Evolutionary conservation across 2,888 invertebrate genomes (phyloP), one percentile per base, ranked within the genome.

Genomic region (Parnassius orleans): DNA sequence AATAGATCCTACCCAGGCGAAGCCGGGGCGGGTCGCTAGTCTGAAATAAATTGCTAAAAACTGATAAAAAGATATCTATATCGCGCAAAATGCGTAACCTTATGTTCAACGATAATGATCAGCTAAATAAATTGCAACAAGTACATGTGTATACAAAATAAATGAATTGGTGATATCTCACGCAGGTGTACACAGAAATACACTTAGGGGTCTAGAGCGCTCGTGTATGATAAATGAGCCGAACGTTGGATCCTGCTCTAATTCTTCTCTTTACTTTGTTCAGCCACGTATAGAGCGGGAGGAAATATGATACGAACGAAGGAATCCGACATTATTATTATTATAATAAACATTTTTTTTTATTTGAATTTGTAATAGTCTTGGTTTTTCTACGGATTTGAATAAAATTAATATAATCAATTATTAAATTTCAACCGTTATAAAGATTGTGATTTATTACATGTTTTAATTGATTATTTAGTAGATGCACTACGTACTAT

Each of bases 141-240:
- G 66, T 72, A 78, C 78, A 79, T 74, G 72, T 83, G 83, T 83
- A 80, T 82, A 83, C 78, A 80, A 87, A 87, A 84, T 79, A 84
- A 86, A 83, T 77, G 75, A 77, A 60, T 53, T 46, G 64, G 65
- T 62, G 65, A 62, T 68, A 72, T 73, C 73, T 67, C 70, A 65
- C 60, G 66, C 72, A 80, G 80, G 75, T 76, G 72, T 77, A 90
- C 89, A 90, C 77, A 82, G 84, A 79, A 89, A 86, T 81, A 86
- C 90, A 90, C 90, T 90, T 86, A 85, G 83, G 71, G 71, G 66
- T 71, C 73, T 75, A 71, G 77, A 72, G 67, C 76, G 79, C 71
- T 78, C 80, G 78, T 83, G 81, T 82, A 86, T 90, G 88, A 90
- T 86, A 90, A 87, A 90, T 89, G 83, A 77, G 78, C 78, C 65